Percentiles rank a stretch among this genome's conserved stretches.
These are phyloP conservation scores for Drosophila pegasa DNA, from an alignment of 2,888 invertebrate genomes.

Conservation along the genomic window DNA sequence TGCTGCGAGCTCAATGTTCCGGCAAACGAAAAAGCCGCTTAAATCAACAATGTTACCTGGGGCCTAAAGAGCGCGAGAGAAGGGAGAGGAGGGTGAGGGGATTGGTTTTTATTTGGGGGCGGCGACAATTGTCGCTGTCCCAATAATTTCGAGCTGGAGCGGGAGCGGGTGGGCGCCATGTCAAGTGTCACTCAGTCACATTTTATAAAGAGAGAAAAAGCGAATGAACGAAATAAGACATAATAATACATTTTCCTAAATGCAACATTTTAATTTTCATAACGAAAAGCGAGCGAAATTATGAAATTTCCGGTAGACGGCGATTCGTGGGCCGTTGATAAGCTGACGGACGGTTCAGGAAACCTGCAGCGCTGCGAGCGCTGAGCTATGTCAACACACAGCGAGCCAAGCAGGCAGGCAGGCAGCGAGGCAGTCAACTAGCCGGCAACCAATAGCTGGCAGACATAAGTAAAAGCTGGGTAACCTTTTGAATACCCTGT, in stretches of 20 bases:
- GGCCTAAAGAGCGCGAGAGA: not conserved
- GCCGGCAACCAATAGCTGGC: slow-evolving; percentile 6
- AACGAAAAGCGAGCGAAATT: slow-evolving; percentile 50
- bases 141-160: slow-evolving; percentile 43
- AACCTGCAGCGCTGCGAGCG: slow-evolving; percentile 31
- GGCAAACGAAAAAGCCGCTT: slow-evolving; percentile 56
- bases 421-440: not conserved
- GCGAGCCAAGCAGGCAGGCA: not conserved
- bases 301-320: slow-evolving; percentile 72
- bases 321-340: slow-evolving; percentile 57
- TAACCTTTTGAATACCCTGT: slow-evolving; percentile 6
- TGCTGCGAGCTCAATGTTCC: slow-evolving; percentile 46
- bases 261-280: slow-evolving; percentile 73
- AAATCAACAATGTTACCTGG: slow-evolving; percentile 52
- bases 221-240: slow-evolving; percentile 48
- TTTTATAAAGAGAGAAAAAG: slow-evolving; percentile 47
- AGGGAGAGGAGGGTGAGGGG: not conserved
- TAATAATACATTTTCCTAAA: slow-evolving; percentile 74
- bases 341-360: slow-evolving; percentile 40
- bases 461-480: not conserved
- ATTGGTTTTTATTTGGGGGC: not conserved
- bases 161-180: slow-evolving; percentile 38
- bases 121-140: slow-evolving; percentile 61
- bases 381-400: slow-evolving; percentile 31
- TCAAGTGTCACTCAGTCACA: slow-evolving; percentile 74